Evolutionary conservation across 2,797 vertebrate genomes (phyloP).

Genomic region (Salarias fasciatus): DNA sequence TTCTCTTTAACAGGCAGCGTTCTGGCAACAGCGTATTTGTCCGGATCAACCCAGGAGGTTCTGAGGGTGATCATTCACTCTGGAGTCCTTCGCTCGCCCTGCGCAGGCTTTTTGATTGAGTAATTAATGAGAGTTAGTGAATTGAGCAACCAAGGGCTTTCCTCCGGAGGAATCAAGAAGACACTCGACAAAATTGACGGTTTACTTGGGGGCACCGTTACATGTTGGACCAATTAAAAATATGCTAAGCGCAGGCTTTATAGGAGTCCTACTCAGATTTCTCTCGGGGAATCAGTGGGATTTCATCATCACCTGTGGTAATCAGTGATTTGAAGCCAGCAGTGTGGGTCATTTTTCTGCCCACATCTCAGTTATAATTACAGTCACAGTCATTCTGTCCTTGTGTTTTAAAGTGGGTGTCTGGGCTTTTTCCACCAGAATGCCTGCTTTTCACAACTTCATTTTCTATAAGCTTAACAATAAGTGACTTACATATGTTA

Average conservation of each 20-base stretch:
- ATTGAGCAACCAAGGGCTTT: neutral
- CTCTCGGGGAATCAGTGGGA: neutral
- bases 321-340: constrained; percentile 3
- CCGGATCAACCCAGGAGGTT: constrained; percentile 11
- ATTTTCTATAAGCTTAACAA: neutral
- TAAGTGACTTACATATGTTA: neutral
- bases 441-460: neutral
- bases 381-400: neutral
- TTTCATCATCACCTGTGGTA: neutral
- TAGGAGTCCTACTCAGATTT: neutral
- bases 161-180: constrained; percentile 12
- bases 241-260: neutral
- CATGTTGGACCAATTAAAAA: constrained; percentile 3
- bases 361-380: constrained; percentile 1
- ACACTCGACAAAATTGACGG: constrained; percentile 1
- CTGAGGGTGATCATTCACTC: constrained; percentile 15
- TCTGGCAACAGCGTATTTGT: constrained; percentile 36
- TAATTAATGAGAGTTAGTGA: neutral
- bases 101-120: constrained; percentile 6
- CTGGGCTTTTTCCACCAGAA: neutral
- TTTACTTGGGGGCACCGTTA: neutral
- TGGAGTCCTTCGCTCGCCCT: neutral
- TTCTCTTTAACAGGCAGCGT: constrained; percentile 26
- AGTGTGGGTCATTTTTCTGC: neutral
- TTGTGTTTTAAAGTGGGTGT: neutral